Evolutionary conservation across 2,113 vertebrate species (phyloP).

Genomic region (Hyperopisus bebe): DNA sequence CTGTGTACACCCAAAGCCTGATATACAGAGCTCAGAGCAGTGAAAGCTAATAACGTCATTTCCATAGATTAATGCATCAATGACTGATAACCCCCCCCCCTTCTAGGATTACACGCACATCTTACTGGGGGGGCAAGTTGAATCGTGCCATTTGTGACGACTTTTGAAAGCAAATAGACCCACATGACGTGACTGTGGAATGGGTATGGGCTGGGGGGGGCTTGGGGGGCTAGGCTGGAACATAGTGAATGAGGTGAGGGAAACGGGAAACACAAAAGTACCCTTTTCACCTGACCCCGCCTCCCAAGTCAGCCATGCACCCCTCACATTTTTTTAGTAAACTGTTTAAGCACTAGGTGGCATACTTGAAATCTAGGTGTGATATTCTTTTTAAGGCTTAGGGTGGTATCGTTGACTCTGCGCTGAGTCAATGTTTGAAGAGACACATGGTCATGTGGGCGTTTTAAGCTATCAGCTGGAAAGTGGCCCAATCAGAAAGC

Average conservation of each 20-base stretch:
- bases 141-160: neutral
- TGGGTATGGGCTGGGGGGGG: neutral
- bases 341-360: neutral
- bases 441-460: neutral
- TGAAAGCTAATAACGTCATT: neutral
- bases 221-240: neutral
- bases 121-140: neutral
- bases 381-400: neutral
- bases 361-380: neutral
- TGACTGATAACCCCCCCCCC: constrained; percentile 4
- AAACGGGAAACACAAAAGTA: neutral
- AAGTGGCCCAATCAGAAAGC: neutral
- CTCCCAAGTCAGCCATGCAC: neutral
- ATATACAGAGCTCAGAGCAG: constrained; percentile 20
- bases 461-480: neutral
- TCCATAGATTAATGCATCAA: neutral
- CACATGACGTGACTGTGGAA: neutral
- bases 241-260: neutral
- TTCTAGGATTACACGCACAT: neutral
- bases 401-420: neutral
- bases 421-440: neutral
- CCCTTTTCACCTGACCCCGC: neutral
- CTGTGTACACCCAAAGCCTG: constrained; percentile 40
- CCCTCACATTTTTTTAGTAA: neutral
- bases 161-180: neutral